Evolutionary conservation across 2,797 vertebrate genomes (phyloP), one percentile per base, ranked within the genome.

Genomic region (Oceanodroma leucorhoa): DNA sequence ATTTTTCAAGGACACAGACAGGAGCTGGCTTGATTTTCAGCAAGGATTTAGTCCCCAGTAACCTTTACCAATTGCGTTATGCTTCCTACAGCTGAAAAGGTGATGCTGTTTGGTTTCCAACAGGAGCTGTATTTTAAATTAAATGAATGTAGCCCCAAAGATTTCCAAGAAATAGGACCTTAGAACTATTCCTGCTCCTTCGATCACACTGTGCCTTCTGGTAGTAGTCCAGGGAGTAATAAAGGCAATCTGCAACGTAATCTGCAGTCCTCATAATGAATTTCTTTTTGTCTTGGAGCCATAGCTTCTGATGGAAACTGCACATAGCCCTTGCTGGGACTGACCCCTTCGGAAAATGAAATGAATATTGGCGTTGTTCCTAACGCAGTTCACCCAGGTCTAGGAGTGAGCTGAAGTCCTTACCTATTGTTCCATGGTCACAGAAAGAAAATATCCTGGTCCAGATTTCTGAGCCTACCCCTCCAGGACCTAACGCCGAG

Each of bases 91-190:
- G 86, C 51, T 54, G 71, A 36, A 87, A 87, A 94, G 36, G 81
- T 53, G 78, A 65, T 41, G 45, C 72, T 62, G 46, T 46, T 78
- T 24, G 6, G n/a, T 32, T 80, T 83, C 89, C 69, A 90, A 30
- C 26, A 53, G 71, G 32, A 85, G 55, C 57, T 87, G 82, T 29
- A 26, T 69, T 90, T 86, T 71, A 90, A 87, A 87, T 88, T 48
- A 66, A 87, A 80, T 79, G 2, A 76, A 61, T 36, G 32, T 21
- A 87, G 29, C 27, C 24, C 64, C 32, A 26, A 57, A 70, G 23
- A 90, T 81, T 93, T 93, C 75, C 50, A 77, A 78, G 91, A 95
- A 95, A 54, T 10, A 54, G 67, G 72, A 61, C 72, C 71, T 83
- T 24, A 81, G 61, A 78, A 70, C 16, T n/a, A 70, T n/a, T 91